Percentiles rank a stretch among this genome's conserved stretches.
These are phyloP conservation scores for Neodiprion virginianus DNA, from an alignment of 1,140 invertebrate species.

Conservation along the genomic window DNA sequence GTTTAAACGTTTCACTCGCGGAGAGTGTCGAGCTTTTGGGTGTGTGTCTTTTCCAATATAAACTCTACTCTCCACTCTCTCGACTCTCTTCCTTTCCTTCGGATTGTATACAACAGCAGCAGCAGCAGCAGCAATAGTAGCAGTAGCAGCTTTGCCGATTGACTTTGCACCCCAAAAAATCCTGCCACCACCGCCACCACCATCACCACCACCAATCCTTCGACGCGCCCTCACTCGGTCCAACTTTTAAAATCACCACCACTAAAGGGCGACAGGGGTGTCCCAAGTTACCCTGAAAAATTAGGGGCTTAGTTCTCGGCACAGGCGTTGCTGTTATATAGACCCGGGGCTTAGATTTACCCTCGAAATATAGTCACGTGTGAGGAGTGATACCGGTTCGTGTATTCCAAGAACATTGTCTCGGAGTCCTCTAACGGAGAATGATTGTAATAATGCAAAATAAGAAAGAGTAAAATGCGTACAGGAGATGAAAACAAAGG, in stretches of 20 bases:
- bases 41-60: conserved; percentile 54
- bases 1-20: conserved; percentile 59
- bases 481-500: too few species aligned
- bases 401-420: too few species aligned
- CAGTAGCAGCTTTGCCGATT: conserved; percentile 47
- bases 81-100: conserved; percentile 25
- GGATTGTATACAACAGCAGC: conserved; percentile 11
- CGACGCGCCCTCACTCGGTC: not conserved
- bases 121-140: not conserved
- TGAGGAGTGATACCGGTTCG: too few species aligned
- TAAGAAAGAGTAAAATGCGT: too few species aligned
- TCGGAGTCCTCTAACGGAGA: too few species aligned
- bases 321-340: not conserved
- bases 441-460: too few species aligned
- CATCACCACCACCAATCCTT: conserved; percentile 13
- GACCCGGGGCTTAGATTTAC: not conserved
- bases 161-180: conserved; percentile 41
- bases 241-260: not conserved
- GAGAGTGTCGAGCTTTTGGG: conserved; percentile 39
- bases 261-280: not conserved
- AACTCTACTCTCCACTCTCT: conserved; percentile 45
- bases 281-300: conserved; percentile 42
- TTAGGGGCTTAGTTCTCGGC: conserved; percentile 57
- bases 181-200: not conserved
- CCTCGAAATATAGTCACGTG: not conserved